Evolutionary conservation across 2,797 vertebrate genomes (phyloP).

Genomic region (Streptopelia turtur): DNA sequence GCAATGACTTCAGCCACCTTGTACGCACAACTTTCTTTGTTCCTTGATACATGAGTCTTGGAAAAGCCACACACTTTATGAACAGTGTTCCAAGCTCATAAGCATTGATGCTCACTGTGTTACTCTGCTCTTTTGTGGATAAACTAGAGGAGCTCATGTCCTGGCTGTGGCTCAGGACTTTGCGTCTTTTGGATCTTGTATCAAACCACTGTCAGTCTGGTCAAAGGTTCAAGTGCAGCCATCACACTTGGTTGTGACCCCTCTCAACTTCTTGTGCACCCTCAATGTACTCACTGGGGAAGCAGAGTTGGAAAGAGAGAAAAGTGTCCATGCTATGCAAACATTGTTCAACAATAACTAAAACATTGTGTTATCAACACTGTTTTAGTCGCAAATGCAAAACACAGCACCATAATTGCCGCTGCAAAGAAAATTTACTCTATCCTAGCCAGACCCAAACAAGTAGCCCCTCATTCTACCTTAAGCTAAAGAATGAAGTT

Average conservation of each 20-base stretch:
- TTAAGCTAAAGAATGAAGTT: not conserved
- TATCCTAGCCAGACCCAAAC: not conserved
- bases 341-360: not conserved
- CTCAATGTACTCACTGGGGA: rapidly evolving
- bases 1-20: no score
- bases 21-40: no score
- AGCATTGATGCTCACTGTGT: no score
- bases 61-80: no score
- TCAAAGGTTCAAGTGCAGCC: no score
- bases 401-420: not conserved
- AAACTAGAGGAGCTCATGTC: no score
- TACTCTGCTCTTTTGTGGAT: no score
- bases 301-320: not conserved
- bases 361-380: rapidly evolving
- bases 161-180: no score
- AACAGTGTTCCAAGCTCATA: no score
- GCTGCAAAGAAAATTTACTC: not conserved
- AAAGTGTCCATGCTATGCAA: not conserved
- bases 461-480: not conserved
- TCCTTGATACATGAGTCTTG: no score
- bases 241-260: not conserved
- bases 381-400: not conserved
- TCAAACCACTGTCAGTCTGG: no score
- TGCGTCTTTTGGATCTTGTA: no score
- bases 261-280: not conserved